phyloP scores from a whole-genome alignment of 1,140 invertebrate species.

The Drosophila tristis region DNA sequence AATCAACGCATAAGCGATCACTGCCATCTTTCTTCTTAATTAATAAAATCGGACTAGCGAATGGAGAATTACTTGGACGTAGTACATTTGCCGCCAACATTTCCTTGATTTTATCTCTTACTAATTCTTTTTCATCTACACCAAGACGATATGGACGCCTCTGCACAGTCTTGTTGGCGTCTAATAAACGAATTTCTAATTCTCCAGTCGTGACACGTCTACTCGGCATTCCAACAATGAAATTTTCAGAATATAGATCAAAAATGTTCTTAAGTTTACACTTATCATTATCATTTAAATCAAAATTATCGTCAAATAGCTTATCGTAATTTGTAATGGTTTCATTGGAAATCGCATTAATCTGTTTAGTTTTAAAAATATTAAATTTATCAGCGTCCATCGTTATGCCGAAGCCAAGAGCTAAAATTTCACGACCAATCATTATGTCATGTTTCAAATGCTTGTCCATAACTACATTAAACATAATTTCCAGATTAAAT shows the following conservation, averaged over 20 bases:
- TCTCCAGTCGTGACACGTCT: constrained; percentile 6
- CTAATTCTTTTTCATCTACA: constrained; percentile 12
- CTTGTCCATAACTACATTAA: constrained; percentile 4
- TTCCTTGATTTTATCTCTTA: constrained; percentile 20
- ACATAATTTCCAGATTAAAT: constrained; percentile 24
- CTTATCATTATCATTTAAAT: constrained; percentile 10
- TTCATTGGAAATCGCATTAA: constrained; percentile 3
- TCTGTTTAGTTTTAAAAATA: constrained; percentile 5
- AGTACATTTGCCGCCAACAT: constrained; percentile 17
- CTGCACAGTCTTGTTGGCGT: constrained; percentile 11
- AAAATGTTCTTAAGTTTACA: constrained; percentile 7
- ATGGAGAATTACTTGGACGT: constrained; percentile 16
- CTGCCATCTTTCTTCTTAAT: constrained; percentile 10
- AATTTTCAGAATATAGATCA: background rate
- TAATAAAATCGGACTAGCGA: constrained; percentile 18
- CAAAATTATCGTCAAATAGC: constrained; percentile 2
- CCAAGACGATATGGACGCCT: constrained; percentile 21
- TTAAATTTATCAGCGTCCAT: background rate
- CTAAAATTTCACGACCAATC: constrained; percentile 23
- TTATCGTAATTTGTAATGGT: background rate
- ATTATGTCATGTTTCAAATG: constrained; percentile 11
- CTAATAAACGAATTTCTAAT: constrained; percentile 22
- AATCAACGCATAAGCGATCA: constrained; percentile 19
- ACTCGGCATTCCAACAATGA: constrained; percentile 1
- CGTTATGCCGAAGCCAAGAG: constrained; percentile 14